These are phyloP conservation scores for Cichladusa arquata DNA, from an alignment of 2,113 vertebrate species.

Conservation along the genomic window DNA sequence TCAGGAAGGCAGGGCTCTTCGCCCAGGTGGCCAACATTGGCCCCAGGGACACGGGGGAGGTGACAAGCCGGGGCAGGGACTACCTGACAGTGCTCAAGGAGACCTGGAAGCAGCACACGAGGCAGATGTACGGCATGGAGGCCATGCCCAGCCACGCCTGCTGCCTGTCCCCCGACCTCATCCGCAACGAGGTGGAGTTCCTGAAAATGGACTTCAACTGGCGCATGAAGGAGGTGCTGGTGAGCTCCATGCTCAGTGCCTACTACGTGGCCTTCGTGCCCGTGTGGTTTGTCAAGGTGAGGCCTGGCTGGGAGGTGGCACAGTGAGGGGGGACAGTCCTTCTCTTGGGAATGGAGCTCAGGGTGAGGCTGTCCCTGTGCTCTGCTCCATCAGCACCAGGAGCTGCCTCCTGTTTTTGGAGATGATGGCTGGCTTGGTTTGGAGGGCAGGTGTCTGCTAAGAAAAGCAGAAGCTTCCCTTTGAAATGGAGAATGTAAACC, in stretches of 20 bases:
- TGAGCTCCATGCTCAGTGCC: slow-evolving; percentile 98
- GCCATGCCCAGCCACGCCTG: slow-evolving; percentile 96
- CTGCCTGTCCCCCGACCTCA: slow-evolving; percentile 95
- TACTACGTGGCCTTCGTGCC: slow-evolving; percentile 98
- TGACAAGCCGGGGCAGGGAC: slow-evolving; percentile 79
- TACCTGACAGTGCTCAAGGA: slow-evolving; percentile 91
- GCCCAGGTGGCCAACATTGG: slow-evolving; percentile 84
- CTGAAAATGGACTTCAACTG: slow-evolving; percentile 98
- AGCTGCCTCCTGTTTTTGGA: too few relatives aligned
- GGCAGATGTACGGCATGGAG: slow-evolving; percentile 87
- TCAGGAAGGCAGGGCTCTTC: slow-evolving; percentile 80
- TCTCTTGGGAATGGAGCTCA: too few relatives aligned
- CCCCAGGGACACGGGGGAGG: slow-evolving; percentile 81
- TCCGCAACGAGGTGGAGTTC: slow-evolving; percentile 95
- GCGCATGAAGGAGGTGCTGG: slow-evolving; percentile 97
- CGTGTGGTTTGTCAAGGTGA: slow-evolving; percentile 97
- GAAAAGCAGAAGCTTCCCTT: too few relatives aligned
- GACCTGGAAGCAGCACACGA: slow-evolving; percentile 95
- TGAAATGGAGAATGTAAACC: too few relatives aligned
- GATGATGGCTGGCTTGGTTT: too few relatives aligned
- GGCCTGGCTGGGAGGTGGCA: not conserved
- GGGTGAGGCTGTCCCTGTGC: too few relatives aligned
- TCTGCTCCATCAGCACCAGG: too few relatives aligned
- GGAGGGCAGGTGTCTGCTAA: too few relatives aligned
- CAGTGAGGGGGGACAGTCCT: too few relatives aligned